Evolutionary conservation across 1,140 invertebrate species (phyloP).

Genomic region (Chelonus insularis): DNA sequence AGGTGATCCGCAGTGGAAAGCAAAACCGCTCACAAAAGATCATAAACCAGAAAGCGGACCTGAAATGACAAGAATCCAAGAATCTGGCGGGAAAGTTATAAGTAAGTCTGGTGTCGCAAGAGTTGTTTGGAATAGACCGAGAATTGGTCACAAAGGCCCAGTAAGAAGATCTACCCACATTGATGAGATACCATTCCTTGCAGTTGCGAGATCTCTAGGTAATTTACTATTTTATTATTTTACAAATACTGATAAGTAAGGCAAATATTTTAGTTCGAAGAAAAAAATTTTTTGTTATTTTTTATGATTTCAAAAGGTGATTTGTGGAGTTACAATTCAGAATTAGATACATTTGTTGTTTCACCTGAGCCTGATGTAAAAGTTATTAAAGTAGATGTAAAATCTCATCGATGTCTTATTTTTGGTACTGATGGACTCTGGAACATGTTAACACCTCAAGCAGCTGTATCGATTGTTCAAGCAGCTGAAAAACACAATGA

Average conservation of each 20-base stretch:
- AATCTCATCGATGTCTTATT: conserved; percentile 81
- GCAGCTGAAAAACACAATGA: conserved; percentile 81
- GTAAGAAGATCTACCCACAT: conserved; percentile 81
- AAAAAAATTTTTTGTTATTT: not conserved
- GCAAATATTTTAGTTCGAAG: not conserved
- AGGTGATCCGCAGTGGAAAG: conserved; percentile 72
- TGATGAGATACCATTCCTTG: conserved; percentile 95
- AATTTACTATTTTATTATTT: not conserved
- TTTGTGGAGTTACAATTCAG: conserved; percentile 95
- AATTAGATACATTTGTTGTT: conserved; percentile 88
- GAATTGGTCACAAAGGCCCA: conserved; percentile 78
- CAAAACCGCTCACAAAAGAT: conserved; percentile 81
- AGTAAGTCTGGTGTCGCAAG: conserved; percentile 91
- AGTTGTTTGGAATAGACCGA: conserved; percentile 95
- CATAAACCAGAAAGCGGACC: conserved; percentile 92
- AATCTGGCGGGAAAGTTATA: conserved; percentile 85
- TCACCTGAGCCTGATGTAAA: conserved; percentile 96
- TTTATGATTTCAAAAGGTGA: conserved; percentile 71
- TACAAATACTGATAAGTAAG: too few species aligned
- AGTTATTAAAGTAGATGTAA: conserved; percentile 82
- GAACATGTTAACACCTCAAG: conserved; percentile 88
- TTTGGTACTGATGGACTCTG: conserved; percentile 96
- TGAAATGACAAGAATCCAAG: conserved; percentile 84
- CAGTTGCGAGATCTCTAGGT: conserved; percentile 91
- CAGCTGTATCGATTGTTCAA: conserved; percentile 84